Conservation (phyloP, 1,140 invertebrate species). For the Brevipalpus yothersi region DNA sequence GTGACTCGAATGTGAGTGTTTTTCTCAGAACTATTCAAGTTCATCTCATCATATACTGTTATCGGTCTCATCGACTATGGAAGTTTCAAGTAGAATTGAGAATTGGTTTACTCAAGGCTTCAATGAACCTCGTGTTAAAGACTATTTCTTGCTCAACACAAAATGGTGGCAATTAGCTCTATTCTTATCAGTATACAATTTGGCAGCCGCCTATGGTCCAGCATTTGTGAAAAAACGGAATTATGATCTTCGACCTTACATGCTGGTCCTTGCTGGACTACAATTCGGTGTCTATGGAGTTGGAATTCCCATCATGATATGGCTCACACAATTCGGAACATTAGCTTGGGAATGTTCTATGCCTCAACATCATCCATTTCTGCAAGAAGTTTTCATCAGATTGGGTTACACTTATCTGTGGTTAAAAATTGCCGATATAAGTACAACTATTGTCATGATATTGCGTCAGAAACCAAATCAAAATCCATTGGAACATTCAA, state of each 20-base stretch:
- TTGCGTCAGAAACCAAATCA: background rate
- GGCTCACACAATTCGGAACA: conserved; percentile 1
- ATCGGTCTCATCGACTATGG: background rate
- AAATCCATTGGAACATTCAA: background rate
- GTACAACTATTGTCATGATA: background rate
- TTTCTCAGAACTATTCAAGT: background rate
- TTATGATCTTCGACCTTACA: background rate
- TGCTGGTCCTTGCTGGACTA: background rate
- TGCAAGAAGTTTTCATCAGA: background rate
- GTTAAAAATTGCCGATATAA: background rate
- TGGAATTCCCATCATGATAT: background rate
- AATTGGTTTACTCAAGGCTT: background rate
- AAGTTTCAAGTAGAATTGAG: background rate
- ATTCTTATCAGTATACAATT: background rate
- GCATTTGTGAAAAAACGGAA: background rate
- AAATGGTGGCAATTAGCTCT: background rate
- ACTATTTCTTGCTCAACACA: background rate
- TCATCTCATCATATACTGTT: background rate
- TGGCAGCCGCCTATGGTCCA: background rate
- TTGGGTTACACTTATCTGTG: background rate
- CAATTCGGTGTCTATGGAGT: background rate
- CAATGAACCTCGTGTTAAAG: background rate
- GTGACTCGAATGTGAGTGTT: background rate
- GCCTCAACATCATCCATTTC: background rate
- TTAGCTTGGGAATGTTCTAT: conserved; percentile 22